A percentile compares a stretch with the other conserved stretches of the same genome.
Evolutionary conservation across 2,888 invertebrate species (phyloP).

Genomic region (Acrobasis repandana): DNA sequence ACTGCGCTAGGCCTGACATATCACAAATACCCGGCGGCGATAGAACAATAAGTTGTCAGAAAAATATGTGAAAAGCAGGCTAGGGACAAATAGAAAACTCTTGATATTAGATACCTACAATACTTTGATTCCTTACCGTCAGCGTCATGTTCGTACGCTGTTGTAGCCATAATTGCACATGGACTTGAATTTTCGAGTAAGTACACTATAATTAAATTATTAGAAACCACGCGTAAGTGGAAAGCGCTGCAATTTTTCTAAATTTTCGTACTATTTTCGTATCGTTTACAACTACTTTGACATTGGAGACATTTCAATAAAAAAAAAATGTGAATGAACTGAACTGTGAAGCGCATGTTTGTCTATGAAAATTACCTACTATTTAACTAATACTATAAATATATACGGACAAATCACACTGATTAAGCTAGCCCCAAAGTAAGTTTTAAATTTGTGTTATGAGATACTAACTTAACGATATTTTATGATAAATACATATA

Average conservation of each 20-base stretch:
- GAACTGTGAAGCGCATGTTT: neutral
- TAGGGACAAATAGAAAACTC: constrained; percentile 13
- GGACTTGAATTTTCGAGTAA: constrained; percentile 11
- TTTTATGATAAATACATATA: too few species aligned
- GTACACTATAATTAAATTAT: neutral
- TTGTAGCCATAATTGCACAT: constrained; percentile 64
- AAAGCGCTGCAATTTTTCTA: constrained; percentile 37
- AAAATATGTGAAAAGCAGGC: constrained; percentile 23
- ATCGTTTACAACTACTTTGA: constrained; percentile 48
- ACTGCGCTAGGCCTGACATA: neutral
- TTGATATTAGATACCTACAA: neutral
- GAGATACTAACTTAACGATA: too few species aligned
- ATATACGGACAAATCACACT: too few species aligned
- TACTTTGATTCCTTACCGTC: constrained; percentile 56
- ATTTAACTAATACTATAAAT: too few species aligned
- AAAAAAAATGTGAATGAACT: constrained; percentile 23
- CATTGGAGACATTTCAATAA: constrained; percentile 40
- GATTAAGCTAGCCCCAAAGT: too few species aligned
- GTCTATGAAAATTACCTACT: too few species aligned
- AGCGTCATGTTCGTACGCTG: constrained; percentile 72
- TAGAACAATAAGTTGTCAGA: neutral
- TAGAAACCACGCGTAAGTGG: constrained; percentile 16
- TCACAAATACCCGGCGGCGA: constrained; percentile 13
- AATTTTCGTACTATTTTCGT: constrained; percentile 50
- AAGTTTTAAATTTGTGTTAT: too few species aligned